Evolutionary conservation across 1,140 invertebrate genomes (phyloP), one percentile per base, ranked within the genome.

Genomic region (Calephelis nemesis): DNA sequence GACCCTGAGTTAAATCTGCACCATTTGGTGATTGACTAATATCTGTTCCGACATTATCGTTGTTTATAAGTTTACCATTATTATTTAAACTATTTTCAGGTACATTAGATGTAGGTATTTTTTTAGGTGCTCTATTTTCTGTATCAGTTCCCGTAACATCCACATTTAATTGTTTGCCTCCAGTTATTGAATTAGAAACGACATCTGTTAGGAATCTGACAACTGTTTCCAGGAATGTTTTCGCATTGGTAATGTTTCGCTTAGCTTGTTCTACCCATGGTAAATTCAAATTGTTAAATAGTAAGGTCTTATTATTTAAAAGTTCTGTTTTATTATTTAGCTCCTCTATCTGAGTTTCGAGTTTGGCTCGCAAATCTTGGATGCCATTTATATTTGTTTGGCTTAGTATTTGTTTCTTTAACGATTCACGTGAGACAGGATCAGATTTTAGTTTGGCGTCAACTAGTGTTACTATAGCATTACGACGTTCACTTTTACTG

Each of bases 381-480:
- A 91, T 74, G 15, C 70, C 75, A 47, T 78, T 62, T 63, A 76
- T 69, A 71, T 84, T 87, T 3, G 87, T 69, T 40, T 85, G 80
- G 62, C 74, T 80, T 30, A 81, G 67, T 45, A 91, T 58, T 67
- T 84, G 72, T 40, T 76, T 85, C 69, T 74, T 78, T 50, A 88
- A 79, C 40, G 69, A 75, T 68, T 78, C 74, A 47, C 72, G 60
- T 13, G 73, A 62, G 39, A 64, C 70, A 11, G 71, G 54, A 58
- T 85, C 79, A 45, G 73, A 77, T 67, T 84, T 73, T 49, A 85
- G 70, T 71, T 81, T 85, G 7, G 73, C 80, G 79, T 87, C 72
- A n/a, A 91, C 76, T 49, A 87, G 72, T 19, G 78, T 76, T 11
- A 84, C 47, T 45, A 88, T 77, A 12, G 85, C 86, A 71, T 84